Evolutionary conservation across 2,888 invertebrate genomes (phyloP).

Genomic region (Orgyia antiqua): DNA sequence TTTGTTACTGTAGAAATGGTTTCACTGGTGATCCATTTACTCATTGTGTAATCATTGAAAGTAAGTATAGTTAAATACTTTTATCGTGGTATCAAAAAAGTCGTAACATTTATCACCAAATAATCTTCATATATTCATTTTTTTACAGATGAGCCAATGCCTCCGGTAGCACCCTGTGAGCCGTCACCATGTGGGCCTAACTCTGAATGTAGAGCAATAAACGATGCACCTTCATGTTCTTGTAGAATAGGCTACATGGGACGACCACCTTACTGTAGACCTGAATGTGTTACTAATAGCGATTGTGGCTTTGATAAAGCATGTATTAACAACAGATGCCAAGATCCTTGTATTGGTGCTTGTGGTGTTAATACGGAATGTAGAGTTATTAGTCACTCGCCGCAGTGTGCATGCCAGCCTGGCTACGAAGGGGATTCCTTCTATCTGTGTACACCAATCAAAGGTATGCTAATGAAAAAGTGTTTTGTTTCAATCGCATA

Average conservation of each 20-base stretch:
- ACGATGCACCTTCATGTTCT: conserved; percentile 81
- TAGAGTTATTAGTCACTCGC: conserved; percentile 89
- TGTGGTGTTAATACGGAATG: conserved; percentile 89
- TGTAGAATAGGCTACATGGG: conserved; percentile 85
- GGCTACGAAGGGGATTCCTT: conserved; percentile 88
- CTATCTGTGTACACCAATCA: conserved; percentile 76
- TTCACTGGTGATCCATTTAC: conserved; percentile 90
- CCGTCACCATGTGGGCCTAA: conserved; percentile 90
- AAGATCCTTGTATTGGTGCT: conserved; percentile 88
- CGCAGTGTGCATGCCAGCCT: conserved; percentile 87
- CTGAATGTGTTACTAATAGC: conserved; percentile 89
- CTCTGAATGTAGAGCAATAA: conserved; percentile 80
- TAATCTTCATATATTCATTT: no score
- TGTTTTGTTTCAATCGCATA: no score
- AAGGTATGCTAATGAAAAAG: conserved; percentile 43
- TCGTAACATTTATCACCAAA: no score
- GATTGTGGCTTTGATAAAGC: conserved; percentile 87
- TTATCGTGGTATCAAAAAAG: not conserved
- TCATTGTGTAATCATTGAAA: conserved; percentile 68
- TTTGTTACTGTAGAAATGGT: conserved; percentile 86
- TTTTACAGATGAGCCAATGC: conserved; percentile 38
- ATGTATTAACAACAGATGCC: conserved; percentile 87
- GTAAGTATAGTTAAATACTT: conserved; percentile 40
- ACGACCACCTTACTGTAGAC: conserved; percentile 86
- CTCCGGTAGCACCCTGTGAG: conserved; percentile 75